Evolutionary conservation across 2,797 vertebrate species (phyloP).

Genomic region (Acanthurus leucopareius): DNA sequence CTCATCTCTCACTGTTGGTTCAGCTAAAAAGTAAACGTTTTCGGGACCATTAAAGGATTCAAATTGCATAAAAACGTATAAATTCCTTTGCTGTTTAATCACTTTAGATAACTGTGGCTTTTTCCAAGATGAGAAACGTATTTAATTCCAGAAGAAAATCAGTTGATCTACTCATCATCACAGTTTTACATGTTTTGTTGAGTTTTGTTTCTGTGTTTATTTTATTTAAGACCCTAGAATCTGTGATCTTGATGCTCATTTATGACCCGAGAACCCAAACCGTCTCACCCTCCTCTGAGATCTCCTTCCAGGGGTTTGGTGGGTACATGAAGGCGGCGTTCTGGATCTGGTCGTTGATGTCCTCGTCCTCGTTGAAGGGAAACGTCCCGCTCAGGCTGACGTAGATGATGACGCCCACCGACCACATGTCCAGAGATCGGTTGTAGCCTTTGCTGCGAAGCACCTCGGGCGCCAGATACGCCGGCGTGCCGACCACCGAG

Average conservation of each 20-base stretch:
- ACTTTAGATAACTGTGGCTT: too few species aligned
- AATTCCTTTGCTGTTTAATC: neutral
- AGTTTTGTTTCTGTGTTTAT: too few species aligned
- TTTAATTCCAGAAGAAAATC: too few species aligned
- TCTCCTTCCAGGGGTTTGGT: constrained; percentile 95
- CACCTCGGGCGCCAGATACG: constrained; percentile 96
- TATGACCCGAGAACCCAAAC: too few species aligned
- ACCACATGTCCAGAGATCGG: constrained; percentile 99
- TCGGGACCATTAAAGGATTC: neutral
- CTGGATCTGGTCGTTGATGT: constrained; percentile 98
- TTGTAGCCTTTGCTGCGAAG: constrained; percentile 98
- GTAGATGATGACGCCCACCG: constrained; percentile 96
- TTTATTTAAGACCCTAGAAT: too few species aligned
- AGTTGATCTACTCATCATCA: too few species aligned
- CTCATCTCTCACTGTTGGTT: neutral
- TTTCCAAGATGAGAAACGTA: neutral
- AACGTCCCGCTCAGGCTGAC: constrained; percentile 98
- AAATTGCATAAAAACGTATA: neutral
- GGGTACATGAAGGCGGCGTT: constrained; percentile 99
- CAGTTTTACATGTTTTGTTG: too few species aligned
- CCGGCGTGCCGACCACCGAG: constrained; percentile 96
- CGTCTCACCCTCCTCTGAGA: constrained; percentile 92
- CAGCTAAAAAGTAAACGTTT: neutral
- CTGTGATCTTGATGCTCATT: too few species aligned
- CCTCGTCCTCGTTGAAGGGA: constrained; percentile 98